Base-by-base conservation (phyloP, 2,888 invertebrate species). In the Teleiodes luculella region DNA sequence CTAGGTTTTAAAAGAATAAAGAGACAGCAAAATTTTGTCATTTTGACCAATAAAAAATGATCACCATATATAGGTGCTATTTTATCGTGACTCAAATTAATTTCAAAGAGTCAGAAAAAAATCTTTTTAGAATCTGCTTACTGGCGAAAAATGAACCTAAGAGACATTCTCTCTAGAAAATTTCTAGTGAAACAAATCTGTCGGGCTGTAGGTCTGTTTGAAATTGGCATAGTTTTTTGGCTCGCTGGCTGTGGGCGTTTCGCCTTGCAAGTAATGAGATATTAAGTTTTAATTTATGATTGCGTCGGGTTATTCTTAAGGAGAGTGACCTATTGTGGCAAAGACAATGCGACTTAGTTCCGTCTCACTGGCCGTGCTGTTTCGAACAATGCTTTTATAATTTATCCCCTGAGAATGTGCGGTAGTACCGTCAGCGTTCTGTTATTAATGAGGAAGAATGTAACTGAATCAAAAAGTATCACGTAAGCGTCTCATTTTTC, bases 261-360 rank as follows among this genome's bases (percentile, higher is more conserved):
- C 68, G 65, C 75, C 74, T 86, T 85, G 88, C 83, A 83, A 86
- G 83, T 86, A 87, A 89, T 83, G 87, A 83, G 84, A 83, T 80
- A 86, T 87, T 83, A 83, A 84, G 75, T 80, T 83, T 80, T 75
- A 87, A 87, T 86, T 86, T 85, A 88, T 81, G 86, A 80, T 76
- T 80, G 73, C 81, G 79, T 78, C 66, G 76, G 78, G 76, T 80
- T 77, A 72, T 74, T 80, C 86, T 83, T 80, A 83, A 86, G 84
- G 75, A 85, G 85, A 86, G 77, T 86, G 83, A 86, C 81, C 88
- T 85, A 86, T 88, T 87, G 83, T 86, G 78, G 78, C 67, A 76
- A 81, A 87, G 87, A 89, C 88, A 89, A 89, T 76, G 83, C 78
- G 72, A 69, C 65, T 89, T 88, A 86, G 81, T 87, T 80, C 84